Conservation (phyloP, 1,140 invertebrate species). For the Physella acuta region DNA sequence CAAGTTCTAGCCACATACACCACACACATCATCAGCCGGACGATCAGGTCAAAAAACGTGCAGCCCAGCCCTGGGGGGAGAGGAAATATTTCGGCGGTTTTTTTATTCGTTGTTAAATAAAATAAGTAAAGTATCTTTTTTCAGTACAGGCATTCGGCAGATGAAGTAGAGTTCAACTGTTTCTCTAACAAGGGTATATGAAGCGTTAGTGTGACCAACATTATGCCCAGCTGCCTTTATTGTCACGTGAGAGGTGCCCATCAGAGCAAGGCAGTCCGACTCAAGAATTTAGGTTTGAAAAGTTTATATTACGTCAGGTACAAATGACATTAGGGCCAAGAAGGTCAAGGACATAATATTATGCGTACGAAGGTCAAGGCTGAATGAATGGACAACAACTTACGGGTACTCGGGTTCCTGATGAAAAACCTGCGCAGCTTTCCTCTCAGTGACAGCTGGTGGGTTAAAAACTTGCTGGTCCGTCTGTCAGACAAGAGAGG, state of each 20-base stretch:
- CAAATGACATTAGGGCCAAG: not conserved
- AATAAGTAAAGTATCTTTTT: no score
- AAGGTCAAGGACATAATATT: not conserved
- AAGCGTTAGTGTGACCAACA: no score
- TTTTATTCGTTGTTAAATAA: no score
- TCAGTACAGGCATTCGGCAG: no score
- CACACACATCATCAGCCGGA: slow-evolving; percentile 33
- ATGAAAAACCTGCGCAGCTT: slow-evolving; percentile 36
- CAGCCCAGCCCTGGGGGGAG: slow-evolving; percentile 33
- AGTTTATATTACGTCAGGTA: not conserved
- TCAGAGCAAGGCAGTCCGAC: not conserved
- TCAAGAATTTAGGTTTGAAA: not conserved
- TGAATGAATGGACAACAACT: slow-evolving; percentile 15
- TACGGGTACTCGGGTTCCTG: slow-evolving; percentile 36
- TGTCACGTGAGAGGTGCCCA: no score
- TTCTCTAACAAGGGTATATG: no score
- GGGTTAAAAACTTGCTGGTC: slow-evolving; percentile 36
- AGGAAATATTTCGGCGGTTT: no score
- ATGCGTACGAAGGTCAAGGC: not conserved
- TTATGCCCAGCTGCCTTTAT: no score
- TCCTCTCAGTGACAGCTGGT: slow-evolving; percentile 34
- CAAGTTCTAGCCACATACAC: slow-evolving; percentile 32
- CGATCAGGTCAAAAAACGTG: slow-evolving; percentile 36
- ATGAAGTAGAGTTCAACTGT: no score
- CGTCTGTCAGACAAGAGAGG: not conserved